Percentiles rank a stretch among this genome's conserved stretches.
Evolutionary conservation across 1,140 invertebrate genomes (phyloP).

Genomic region (Portunus trituberculatus): DNA sequence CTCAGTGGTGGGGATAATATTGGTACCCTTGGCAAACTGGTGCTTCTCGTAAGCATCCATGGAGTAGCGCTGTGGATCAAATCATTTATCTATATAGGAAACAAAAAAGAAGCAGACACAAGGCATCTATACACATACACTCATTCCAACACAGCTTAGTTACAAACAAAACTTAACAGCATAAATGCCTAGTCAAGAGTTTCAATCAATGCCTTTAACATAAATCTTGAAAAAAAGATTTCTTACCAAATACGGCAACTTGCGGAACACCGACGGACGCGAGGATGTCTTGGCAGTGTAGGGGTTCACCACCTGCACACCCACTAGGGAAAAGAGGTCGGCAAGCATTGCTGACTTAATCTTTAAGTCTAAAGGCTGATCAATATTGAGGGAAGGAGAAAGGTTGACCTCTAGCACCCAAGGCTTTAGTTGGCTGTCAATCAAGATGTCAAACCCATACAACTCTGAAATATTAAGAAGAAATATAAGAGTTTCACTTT

Average conservation of each 20-base stretch:
- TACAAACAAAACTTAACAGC: not conserved
- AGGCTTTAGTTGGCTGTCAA: slow-evolving; percentile 94
- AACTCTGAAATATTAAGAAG: slow-evolving; percentile 86
- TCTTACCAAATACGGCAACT: slow-evolving; percentile 73
- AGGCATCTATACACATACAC: not conserved
- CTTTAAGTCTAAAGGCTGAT: slow-evolving; percentile 94
- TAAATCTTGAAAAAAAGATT: not conserved
- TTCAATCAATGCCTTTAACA: no score
- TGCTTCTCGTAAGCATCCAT: slow-evolving; percentile 72
- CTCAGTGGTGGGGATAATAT: slow-evolving; percentile 84
- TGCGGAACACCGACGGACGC: slow-evolving; percentile 75
- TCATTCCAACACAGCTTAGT: not conserved
- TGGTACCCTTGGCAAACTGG: slow-evolving; percentile 58
- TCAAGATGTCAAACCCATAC: slow-evolving; percentile 97
- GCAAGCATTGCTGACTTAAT: slow-evolving; percentile 95
- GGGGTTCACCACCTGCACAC: slow-evolving; percentile 90
- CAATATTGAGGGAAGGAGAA: slow-evolving; percentile 95
- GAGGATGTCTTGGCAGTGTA: slow-evolving; percentile 81
- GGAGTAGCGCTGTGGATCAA: slow-evolving; percentile 68
- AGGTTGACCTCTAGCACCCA: slow-evolving; percentile 97
- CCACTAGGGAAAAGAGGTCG: slow-evolving; percentile 94
- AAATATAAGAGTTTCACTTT: slow-evolving; percentile 35
- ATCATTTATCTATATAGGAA: not conserved
- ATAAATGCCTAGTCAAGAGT: no score
- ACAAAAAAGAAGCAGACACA: not conserved